phyloP scores from a whole-genome alignment of 2,888 invertebrate genomes.

The Caenorhabditis afra region DNA sequence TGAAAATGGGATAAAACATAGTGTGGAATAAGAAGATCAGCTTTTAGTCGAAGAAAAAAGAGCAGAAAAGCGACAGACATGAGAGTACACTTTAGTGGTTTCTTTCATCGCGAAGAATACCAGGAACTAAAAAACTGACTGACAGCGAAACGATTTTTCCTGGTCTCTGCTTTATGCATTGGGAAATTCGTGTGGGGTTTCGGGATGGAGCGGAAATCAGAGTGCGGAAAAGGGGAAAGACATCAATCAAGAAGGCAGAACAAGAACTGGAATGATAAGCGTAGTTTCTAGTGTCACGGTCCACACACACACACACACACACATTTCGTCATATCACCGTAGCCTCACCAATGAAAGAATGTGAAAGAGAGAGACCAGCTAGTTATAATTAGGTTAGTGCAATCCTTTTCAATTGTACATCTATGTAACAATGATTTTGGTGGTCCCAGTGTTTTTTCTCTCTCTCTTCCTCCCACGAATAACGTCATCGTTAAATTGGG shows the following conservation, averaged over 20 bases:
- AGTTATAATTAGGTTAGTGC: too few species aligned
- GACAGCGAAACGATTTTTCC: too few species aligned
- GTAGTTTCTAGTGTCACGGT: too few species aligned
- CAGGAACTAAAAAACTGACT: constrained; percentile 1
- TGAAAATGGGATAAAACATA: not conserved
- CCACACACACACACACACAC: too few species aligned
- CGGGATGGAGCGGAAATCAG: constrained; percentile 4
- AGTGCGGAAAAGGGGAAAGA: not conserved
- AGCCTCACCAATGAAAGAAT: too few species aligned
- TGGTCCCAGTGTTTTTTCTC: not conserved
- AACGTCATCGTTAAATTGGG: constrained; percentile 7
- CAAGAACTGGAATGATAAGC: not conserved
- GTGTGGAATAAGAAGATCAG: constrained; percentile 8
- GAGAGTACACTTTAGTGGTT: constrained; percentile 13
- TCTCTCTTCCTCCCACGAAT: not conserved
- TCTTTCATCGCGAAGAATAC: not conserved
- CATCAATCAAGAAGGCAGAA: too few species aligned
- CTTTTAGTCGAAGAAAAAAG: not conserved
- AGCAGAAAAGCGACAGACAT: not conserved
- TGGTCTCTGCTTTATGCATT: too few species aligned
- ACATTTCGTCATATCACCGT: too few species aligned
- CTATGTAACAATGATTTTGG: not conserved
- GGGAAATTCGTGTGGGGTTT: too few species aligned
- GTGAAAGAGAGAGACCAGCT: too few species aligned
- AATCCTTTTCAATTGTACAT: too few species aligned